These are phyloP conservation scores for Dicyrtomina minuta DNA, from an alignment of 2,888 invertebrate species.

Conservation along the genomic window DNA sequence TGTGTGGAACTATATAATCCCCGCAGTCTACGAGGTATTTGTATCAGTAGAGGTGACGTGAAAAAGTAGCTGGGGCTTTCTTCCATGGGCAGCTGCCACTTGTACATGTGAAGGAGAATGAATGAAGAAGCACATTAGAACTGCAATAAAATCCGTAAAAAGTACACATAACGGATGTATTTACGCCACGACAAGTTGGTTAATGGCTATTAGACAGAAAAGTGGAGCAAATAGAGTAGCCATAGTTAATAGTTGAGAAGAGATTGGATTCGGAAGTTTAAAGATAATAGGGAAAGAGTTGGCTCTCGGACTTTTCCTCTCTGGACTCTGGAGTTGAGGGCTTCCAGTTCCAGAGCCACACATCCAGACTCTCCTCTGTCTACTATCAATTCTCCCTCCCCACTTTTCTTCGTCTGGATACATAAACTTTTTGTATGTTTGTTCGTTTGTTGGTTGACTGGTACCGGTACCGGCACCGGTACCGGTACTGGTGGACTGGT, in stretches of 20 bases:
- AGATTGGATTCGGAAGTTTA: conserved; percentile 25
- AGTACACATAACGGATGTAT: background rate
- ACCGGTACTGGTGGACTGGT: too few species aligned
- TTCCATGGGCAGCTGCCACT: too few species aligned
- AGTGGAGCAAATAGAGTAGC: background rate
- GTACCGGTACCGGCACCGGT: too few species aligned
- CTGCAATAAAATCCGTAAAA: conserved; percentile 8
- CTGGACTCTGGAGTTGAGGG: background rate
- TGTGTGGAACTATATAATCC: too few species aligned
- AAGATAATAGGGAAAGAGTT: conserved; percentile 22
- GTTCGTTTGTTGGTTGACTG: too few species aligned
- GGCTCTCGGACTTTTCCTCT: background rate
- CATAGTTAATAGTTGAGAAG: conserved; percentile 21
- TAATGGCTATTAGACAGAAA: background rate
- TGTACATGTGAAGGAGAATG: too few species aligned
- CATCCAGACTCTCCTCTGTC: background rate
- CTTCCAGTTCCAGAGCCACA: too few species aligned
- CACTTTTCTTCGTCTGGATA: background rate
- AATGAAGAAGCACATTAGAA: conserved; percentile 4
- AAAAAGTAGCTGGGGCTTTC: too few species aligned
- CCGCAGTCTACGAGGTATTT: too few species aligned
- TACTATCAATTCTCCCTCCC: background rate
- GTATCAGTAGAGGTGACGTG: too few species aligned
- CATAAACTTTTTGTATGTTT: too few species aligned
- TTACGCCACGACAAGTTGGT: too few species aligned